phyloP scores from a whole-genome alignment of 2,113 vertebrate genomes.

The Puffinus mauretanicus region DNA sequence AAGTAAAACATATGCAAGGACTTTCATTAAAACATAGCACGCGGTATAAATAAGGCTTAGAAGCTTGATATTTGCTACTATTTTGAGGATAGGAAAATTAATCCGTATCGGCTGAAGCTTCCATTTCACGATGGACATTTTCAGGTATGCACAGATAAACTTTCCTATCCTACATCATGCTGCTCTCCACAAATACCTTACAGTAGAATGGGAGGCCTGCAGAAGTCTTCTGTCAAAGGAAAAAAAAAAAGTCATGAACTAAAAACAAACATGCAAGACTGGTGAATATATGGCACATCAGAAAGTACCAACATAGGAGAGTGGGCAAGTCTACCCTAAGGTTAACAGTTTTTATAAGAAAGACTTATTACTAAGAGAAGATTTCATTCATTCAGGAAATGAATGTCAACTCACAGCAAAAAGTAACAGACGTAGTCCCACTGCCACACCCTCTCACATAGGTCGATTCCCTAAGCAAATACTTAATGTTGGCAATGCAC shows the following conservation, averaged over 20 bases:
- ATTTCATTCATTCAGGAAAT: neutral
- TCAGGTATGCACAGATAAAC: neutral
- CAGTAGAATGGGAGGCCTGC: neutral
- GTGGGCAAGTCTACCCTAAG: neutral
- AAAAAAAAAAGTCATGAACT: neutral
- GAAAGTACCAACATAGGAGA: neutral
- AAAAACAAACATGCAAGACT: neutral
- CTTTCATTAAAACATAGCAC: neutral
- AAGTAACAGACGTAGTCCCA: neutral
- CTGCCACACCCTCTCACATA: neutral
- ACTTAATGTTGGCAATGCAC: neutral
- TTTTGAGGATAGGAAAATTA: neutral
- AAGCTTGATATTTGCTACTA: neutral
- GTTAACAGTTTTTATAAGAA: neutral
- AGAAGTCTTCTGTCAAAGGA: neutral
- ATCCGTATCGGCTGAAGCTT: neutral
- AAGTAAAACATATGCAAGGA: neutral
- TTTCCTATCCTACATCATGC: neutral
- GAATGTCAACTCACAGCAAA: neutral
- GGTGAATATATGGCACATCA: neutral
- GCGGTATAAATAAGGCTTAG: neutral
- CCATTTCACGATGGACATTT: neutral
- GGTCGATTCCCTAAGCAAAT: slow-evolving; percentile 7
- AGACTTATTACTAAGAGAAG: neutral
- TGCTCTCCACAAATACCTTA: neutral